These are phyloP conservation scores for Oscheius sp. DNA, from an alignment of 2,888 invertebrate species.

Conservation along the genomic window DNA sequence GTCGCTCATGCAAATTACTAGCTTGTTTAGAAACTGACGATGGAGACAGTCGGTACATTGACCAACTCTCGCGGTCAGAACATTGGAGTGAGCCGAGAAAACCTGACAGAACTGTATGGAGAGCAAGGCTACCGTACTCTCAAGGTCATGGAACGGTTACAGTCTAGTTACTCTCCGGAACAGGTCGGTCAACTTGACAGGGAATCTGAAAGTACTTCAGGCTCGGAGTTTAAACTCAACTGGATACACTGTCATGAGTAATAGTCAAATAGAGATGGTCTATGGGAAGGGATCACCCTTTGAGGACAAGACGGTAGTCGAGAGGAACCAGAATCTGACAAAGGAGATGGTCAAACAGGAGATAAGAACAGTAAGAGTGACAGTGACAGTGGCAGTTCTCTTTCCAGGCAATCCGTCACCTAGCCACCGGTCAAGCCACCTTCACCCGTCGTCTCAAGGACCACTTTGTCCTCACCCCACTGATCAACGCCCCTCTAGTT, in stretches of 20 bases:
- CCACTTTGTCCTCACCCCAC: constrained; percentile 47
- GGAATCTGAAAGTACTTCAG: constrained; percentile 32
- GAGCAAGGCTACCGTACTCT: constrained; percentile 56
- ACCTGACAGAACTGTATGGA: constrained; percentile 59
- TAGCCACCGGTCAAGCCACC: constrained; percentile 39
- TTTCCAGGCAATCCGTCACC: constrained; percentile 41
- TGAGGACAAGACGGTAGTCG: constrained; percentile 33
- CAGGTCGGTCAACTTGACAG: constrained; percentile 45
- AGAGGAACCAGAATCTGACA: constrained; percentile 41
- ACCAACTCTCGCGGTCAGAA: constrained; percentile 37
- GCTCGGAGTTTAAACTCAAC: constrained; percentile 57
- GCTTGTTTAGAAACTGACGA: neutral
- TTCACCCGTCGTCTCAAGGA: constrained; percentile 37
- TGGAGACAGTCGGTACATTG: constrained; percentile 41
- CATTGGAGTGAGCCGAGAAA: constrained; percentile 53
- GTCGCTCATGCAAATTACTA: neutral
- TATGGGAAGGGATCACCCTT: constrained; percentile 56
- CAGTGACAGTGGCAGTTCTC: neutral
- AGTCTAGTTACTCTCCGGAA: constrained; percentile 54
- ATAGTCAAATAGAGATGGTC: constrained; percentile 54
- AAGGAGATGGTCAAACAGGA: constrained; percentile 36
- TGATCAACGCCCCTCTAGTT: constrained; percentile 29
- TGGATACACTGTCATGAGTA: constrained; percentile 60
- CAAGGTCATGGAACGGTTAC: constrained; percentile 55
- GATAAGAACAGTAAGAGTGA: constrained; percentile 32